Conservation (phyloP, 1,140 invertebrate genomes). For the Drosophila equinoxialis region DNA sequence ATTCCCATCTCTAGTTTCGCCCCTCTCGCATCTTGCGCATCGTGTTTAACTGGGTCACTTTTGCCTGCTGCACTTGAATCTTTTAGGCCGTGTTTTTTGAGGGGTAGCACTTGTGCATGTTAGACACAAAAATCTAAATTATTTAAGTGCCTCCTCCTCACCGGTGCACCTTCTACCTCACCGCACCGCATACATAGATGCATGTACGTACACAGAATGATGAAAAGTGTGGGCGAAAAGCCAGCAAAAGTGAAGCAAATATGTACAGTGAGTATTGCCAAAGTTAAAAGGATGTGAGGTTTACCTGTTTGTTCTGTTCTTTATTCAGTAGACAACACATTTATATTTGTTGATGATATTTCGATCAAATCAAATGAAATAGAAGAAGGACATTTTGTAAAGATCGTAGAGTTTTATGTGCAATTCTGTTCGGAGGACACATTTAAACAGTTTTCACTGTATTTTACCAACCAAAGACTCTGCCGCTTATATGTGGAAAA, state of each 20-base stretch:
- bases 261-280: conserved; percentile 25
- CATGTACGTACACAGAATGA: neutral
- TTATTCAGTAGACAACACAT: too few relatives aligned
- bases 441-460: conserved; percentile 9
- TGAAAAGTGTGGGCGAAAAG: conserved; percentile 25
- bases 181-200: conserved; percentile 16
- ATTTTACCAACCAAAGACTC: conserved; percentile 21
- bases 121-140: conserved; percentile 82
- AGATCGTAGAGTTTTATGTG: too few relatives aligned
- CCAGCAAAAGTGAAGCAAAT: conserved; percentile 22
- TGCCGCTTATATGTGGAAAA: conserved; percentile 27
- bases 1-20: neutral
- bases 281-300: neutral
- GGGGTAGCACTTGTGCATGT: conserved; percentile 76
- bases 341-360: too few relatives aligned
- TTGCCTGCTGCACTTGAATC: conserved; percentile 77
- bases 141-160: conserved; percentile 67
- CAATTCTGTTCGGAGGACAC: neutral
- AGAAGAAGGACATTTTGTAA: too few relatives aligned
- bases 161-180: conserved; percentile 12
- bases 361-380: too few relatives aligned
- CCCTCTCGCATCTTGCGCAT: neutral
- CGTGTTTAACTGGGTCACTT: conserved; percentile 74
- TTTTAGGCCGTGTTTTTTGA: conserved; percentile 65
- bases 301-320: too few relatives aligned